Evolutionary conservation across 2,888 invertebrate genomes (phyloP), one percentile per base, ranked within the genome.

Genomic region (Troilus luridus): DNA sequence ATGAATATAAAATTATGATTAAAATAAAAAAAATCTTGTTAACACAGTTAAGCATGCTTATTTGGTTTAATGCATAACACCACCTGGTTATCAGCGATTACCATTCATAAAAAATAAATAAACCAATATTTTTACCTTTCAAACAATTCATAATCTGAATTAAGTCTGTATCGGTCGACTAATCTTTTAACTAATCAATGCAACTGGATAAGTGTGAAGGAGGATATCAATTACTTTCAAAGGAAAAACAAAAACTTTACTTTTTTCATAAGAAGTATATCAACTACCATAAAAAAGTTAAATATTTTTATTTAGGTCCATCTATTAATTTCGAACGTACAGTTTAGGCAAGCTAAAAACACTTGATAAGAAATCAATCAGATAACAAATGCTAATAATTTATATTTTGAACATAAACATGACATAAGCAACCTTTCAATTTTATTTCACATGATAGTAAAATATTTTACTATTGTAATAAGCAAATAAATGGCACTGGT

Each of bases 401-500:
- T 77, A 27, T 77, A 77, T 77, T 77, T 77, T 77, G 12, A 77
- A 77, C 72, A 77, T 41, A 41, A 77, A 77, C 72, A 77, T 77
- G 27, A 77, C 56, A 85, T 85, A 85, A 85, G 56, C 85, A 85
- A 85, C 54, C 56, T 56, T 56, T 85, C n/a, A 54, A 56, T 85
- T 21, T 6, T 56, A 58, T 85, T 85, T 85, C 85, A 85, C 56
- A 85, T 56, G 54, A 56, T 56, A 85, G 56, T 85, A 56, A 85
- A 81, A 21, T 85, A n/a, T 54, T 56, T 54, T 85, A 58, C 56
- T 56, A 56, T 85, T 56, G 56, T 58, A 85, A 85, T 58, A 85
- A 81, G n/a, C 85, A 85, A 56, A 85, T n/a, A 12, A 85, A 85
- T 85, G 85, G 85, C 85, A 85, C 85, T n/a, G 85, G 72, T 77